Base-by-base conservation (phyloP, 1,140 invertebrate genomes). In the Drosophila pandora region DNA sequence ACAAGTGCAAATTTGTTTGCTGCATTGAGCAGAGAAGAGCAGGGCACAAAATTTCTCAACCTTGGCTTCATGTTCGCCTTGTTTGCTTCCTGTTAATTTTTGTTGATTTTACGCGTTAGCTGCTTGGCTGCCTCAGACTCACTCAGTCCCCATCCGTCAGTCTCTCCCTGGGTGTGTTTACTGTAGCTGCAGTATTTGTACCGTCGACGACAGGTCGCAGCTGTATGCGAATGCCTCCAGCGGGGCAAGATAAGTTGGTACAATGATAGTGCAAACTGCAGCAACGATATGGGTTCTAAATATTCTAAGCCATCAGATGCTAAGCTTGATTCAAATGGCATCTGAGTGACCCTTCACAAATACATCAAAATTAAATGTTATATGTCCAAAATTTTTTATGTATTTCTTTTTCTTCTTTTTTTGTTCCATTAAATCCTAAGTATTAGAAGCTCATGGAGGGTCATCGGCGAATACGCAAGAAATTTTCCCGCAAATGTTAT, bases 1-100 rank as follows among this genome's bases (percentile, higher is more conserved):
- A 82, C 74, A 78, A 78, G 79, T 67, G 63, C 71, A 81, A 84
- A 84, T 84, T 79, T 76, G 79, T 77, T 74, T 73, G 48, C 69
- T 74, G 76, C 68, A 70, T 80, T 64, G 37, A 71, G 49, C 62
- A 22, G 50, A 21, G 13, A 13, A 43, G n/a, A 10, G 9, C 32
- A 17, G 30, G 13, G 41, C 63, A 71, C 32, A 71, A 57, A 58
- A 45, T 71, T 77, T 48, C 53, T 69, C 54, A 28, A 57, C 54
- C 50, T 59, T 82, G 32, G 55, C 58, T 47, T 64, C 62, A 34
- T 48, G 69, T 9, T 56, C 71, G 56, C 41, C 71, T 21, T 55
- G 71, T 52, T 47, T 73, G 68, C 49, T 34, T 39, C 30, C 32
- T 62, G 68, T 81, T 81, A 63, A 77, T 81, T 81, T 81, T 53